Evolutionary conservation across 2,888 invertebrate genomes (phyloP).

Genomic region (Stenichneumon culpator): DNA sequence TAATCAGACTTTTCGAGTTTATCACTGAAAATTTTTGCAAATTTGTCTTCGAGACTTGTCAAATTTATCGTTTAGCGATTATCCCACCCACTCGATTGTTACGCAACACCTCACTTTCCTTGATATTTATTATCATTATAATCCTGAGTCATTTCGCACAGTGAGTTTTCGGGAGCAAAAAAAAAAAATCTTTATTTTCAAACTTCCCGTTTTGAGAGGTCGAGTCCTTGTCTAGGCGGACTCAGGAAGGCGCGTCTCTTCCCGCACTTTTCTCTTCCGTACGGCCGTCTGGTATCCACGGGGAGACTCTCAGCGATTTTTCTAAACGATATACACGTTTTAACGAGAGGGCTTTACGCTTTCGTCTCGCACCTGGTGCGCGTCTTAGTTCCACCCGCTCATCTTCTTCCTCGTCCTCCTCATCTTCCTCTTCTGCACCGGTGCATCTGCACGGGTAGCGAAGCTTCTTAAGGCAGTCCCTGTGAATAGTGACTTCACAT

Average conservation of each 20-base stretch:
- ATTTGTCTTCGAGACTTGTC: neutral
- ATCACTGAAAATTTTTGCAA: neutral
- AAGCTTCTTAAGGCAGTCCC: conserved; percentile 23
- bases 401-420: conserved; percentile 39
- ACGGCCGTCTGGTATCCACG: conserved; percentile 58
- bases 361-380: conserved; percentile 75
- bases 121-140: conserved; percentile 48
- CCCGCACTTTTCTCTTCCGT: conserved; percentile 26
- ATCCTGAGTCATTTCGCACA: conserved; percentile 41
- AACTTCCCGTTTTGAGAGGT: conserved; percentile 60
- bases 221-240: conserved; percentile 46
- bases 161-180: conserved; percentile 34
- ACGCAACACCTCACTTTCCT: conserved; percentile 6
- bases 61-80: neutral
- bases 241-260: conserved; percentile 33
- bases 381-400: conserved; percentile 57
- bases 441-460: conserved; percentile 20
- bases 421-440: conserved; percentile 2
- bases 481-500: too few species aligned
- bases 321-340: conserved; percentile 70
- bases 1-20: too few species aligned
- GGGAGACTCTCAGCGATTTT: conserved; percentile 64
- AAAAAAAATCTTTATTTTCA: conserved; percentile 59
- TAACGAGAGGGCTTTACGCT: conserved; percentile 73
- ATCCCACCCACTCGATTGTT: conserved; percentile 11